Evolutionary conservation across 2,888 invertebrate species (phyloP).

Genomic region (Clepsis dumicolana): DNA sequence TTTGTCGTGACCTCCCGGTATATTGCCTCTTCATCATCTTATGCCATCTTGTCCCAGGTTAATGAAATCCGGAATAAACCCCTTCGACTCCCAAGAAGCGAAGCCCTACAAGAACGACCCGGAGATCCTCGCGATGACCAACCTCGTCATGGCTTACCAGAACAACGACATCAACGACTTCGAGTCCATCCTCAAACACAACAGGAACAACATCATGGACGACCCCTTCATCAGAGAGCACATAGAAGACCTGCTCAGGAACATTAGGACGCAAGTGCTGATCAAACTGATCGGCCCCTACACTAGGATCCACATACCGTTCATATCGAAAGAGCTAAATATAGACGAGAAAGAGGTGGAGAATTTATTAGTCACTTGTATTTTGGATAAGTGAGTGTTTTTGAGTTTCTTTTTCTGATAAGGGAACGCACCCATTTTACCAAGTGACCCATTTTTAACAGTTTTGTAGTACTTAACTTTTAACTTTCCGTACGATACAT

Average conservation of each 20-base stretch:
- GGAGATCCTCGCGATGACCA: constrained; percentile 99
- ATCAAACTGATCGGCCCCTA: constrained; percentile 99
- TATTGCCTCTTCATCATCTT: too few relatives aligned
- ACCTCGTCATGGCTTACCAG: constrained; percentile 98
- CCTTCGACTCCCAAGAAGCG: constrained; percentile 99
- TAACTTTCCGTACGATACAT: too few relatives aligned
- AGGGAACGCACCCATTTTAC: too few relatives aligned
- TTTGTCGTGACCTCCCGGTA: too few relatives aligned
- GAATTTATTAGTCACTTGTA: constrained; percentile 98
- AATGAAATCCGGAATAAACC: constrained; percentile 99
- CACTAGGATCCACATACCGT: constrained; percentile 98
- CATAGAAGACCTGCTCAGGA: constrained; percentile 98
- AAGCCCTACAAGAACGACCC: constrained; percentile 99
- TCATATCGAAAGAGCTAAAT: constrained; percentile 97
- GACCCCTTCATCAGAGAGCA: constrained; percentile 99
- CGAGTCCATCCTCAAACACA: constrained; percentile 97
- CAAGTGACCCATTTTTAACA: too few relatives aligned
- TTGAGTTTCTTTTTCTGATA: too few relatives aligned
- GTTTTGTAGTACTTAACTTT: too few relatives aligned
- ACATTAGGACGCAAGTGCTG: constrained; percentile 98
- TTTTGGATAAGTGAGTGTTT: constrained; percentile 95
- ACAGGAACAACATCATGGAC: constrained; percentile 97
- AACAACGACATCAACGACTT: constrained; percentile 99
- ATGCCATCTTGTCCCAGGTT: constrained; percentile 86
- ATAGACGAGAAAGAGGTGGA: constrained; percentile 98